phyloP scores from a whole-genome alignment of 2,797 vertebrate species.

The Podarcis siculus region DNA sequence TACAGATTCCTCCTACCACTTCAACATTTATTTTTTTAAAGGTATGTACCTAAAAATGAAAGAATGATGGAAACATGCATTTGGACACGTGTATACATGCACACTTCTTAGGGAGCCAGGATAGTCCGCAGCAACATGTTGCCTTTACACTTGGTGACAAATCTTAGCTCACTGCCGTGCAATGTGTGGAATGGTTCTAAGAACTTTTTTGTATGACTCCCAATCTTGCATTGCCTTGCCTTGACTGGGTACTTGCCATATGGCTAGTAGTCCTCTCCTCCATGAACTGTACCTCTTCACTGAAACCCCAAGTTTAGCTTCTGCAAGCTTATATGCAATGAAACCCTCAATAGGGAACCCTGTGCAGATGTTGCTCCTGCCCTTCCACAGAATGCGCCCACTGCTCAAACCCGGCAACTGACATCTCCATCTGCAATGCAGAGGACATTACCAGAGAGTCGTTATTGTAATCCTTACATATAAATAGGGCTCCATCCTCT shows the following conservation, averaged over 20 bases:
- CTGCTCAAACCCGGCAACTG: background rate
- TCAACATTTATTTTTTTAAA: background rate
- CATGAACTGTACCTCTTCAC: background rate
- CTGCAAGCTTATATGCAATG: background rate
- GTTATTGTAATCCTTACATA: background rate
- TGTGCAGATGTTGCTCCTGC: no score
- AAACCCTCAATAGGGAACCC: background rate
- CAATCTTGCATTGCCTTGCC: background rate
- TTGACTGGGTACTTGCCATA: background rate
- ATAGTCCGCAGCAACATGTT: background rate
- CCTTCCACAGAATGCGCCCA: background rate
- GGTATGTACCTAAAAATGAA: background rate
- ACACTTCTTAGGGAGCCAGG: background rate
- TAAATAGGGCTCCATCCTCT: no score
- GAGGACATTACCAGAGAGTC: background rate
- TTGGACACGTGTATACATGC: background rate
- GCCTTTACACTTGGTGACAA: background rate
- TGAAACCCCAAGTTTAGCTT: background rate
- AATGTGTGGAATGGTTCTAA: background rate
- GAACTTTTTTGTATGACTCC: background rate
- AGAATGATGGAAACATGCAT: background rate
- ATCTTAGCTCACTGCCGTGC: background rate
- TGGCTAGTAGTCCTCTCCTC: background rate
- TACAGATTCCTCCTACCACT: background rate
- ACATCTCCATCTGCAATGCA: background rate